Conservation (phyloP, 2,797 vertebrate genomes). For the Pangasius mekongensis region DNA sequence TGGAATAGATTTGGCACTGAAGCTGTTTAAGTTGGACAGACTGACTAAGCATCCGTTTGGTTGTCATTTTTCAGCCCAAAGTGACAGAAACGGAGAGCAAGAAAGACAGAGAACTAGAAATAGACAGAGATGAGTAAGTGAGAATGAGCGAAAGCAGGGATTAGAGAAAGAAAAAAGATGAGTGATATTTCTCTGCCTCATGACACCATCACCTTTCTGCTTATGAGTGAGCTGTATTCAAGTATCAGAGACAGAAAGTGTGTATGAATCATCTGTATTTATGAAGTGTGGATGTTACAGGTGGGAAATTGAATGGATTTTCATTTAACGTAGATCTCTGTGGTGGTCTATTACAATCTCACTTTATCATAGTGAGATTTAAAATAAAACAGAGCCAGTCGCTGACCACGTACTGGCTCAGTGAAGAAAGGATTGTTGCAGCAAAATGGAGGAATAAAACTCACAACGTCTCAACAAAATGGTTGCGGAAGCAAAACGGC, state of each 20-base stretch:
- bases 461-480: background rate
- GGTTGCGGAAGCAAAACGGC: background rate
- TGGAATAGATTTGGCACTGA: constrained; percentile 23
- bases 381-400: background rate
- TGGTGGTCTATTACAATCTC: background rate
- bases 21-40: constrained; percentile 39
- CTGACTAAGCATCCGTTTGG: constrained; percentile 9
- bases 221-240: background rate
- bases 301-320: background rate
- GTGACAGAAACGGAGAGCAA: constrained; percentile 2
- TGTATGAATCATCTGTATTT: background rate
- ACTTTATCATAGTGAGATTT: background rate
- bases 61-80: constrained; percentile 21
- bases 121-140: background rate
- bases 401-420: background rate
- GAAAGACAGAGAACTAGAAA: constrained; percentile 7
- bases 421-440: background rate
- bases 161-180: background rate
- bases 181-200: background rate
- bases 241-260: background rate
- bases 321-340: background rate
- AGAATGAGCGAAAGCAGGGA: constrained; percentile 13
- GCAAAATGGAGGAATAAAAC: background rate
- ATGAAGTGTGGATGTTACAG: background rate
- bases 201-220: background rate